A percentile compares a stretch with the other conserved stretches of the same genome.
phyloP scores from a whole-genome alignment of 1,140 invertebrate species.

The Antheraea mylitta region DNA sequence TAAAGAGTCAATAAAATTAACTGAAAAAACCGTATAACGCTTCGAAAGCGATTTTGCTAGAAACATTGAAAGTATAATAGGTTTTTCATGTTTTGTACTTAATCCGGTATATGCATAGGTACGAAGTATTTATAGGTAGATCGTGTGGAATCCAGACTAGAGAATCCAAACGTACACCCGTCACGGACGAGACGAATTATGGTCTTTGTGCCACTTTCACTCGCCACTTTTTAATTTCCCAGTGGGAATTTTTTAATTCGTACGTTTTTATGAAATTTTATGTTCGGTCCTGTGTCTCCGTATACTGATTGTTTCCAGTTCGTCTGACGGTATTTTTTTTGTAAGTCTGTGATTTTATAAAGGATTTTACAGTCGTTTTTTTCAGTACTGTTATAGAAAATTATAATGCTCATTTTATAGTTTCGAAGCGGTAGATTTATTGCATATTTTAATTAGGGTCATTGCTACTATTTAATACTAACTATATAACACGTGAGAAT shows the following conservation, averaged over 20 bases:
- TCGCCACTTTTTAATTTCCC: slow-evolving; percentile 65
- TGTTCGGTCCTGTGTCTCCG: slow-evolving; percentile 39
- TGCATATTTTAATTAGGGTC: too few species aligned
- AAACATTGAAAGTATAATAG: slow-evolving; percentile 68
- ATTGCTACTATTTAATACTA: too few species aligned
- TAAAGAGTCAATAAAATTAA: slow-evolving; percentile 68
- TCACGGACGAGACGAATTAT: slow-evolving; percentile 67
- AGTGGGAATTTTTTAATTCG: slow-evolving; percentile 65
- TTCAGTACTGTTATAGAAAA: background rate
- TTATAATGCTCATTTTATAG: background rate
- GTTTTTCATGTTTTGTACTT: slow-evolving; percentile 67
- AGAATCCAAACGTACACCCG: slow-evolving; percentile 43
- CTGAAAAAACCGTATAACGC: slow-evolving; percentile 49
- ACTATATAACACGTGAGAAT: too few species aligned
- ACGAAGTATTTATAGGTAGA: background rate
- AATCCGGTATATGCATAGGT: slow-evolving; percentile 50
- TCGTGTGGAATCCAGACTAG: slow-evolving; percentile 40
- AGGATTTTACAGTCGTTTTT: background rate
- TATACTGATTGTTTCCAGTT: slow-evolving; percentile 41
- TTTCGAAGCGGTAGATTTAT: background rate
- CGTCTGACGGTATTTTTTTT: background rate
- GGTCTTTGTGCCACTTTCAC: slow-evolving; percentile 70
- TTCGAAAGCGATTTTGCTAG: slow-evolving; percentile 54
- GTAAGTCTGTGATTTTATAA: slow-evolving; percentile 35
- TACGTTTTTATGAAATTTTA: slow-evolving; percentile 63